Percentiles rank a stretch among this genome's conserved stretches.
These are phyloP conservation scores for Drosophila pachea DNA, from an alignment of 1,140 invertebrate species.

Conservation along the genomic window DNA sequence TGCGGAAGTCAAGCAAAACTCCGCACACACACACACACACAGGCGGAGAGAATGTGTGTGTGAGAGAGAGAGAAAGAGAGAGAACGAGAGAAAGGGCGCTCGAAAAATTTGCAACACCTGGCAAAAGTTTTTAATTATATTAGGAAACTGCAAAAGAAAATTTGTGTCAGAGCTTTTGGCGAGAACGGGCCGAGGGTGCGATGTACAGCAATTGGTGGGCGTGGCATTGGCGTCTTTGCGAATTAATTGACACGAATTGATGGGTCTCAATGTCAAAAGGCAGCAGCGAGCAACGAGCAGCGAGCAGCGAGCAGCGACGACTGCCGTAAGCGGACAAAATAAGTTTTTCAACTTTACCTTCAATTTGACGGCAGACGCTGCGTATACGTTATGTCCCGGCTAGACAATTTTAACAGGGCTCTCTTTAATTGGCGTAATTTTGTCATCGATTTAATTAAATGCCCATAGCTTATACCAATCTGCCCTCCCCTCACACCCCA, in stretches of 20 bases:
- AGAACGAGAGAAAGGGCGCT: background rate
- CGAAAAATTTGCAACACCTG: constrained; percentile 74
- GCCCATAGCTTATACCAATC: constrained; percentile 54
- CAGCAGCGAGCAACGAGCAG: constrained; percentile 11
- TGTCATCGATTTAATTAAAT: constrained; percentile 77
- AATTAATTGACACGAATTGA: constrained; percentile 78
- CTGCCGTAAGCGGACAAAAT: constrained; percentile 20
- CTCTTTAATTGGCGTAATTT: constrained; percentile 75
- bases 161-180: constrained; percentile 52
- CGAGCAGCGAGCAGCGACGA: constrained; percentile 5
- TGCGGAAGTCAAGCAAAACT: constrained; percentile 59
- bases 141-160: constrained; percentile 63
- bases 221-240: constrained; percentile 56
- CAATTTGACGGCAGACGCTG: constrained; percentile 63
- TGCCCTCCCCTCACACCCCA: background rate
- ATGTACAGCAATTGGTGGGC: constrained; percentile 39
- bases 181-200: background rate
- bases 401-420: constrained; percentile 68
- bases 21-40: constrained; percentile 19
- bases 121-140: constrained; percentile 77
- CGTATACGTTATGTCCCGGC: constrained; percentile 53
- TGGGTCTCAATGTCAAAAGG: constrained; percentile 69
- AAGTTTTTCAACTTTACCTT: constrained; percentile 70
- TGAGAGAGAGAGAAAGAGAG: too few species aligned
- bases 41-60: background rate